Base-by-base conservation (phyloP, 1,140 invertebrate genomes). In the Oedothorax gibbosus region DNA sequence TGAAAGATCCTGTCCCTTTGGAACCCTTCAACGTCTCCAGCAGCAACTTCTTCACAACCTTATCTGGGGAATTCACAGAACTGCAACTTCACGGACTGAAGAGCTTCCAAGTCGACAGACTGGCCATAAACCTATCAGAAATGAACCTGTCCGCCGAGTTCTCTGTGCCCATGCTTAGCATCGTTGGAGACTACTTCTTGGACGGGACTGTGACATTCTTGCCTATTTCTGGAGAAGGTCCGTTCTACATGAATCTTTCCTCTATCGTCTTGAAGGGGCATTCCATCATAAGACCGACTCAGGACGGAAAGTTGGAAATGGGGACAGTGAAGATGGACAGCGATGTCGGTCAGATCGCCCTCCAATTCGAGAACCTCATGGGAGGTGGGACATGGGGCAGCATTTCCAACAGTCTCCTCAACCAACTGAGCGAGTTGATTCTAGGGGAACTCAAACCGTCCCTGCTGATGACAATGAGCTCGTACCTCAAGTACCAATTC, bases 241-340 rank as follows among this genome's bases (percentile, higher is more conserved):
- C 56, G 9, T 88, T 88, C 56, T 87, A 83, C 75, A 88, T 88
- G 87, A 88, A 88, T 21, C 65, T 87, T 15, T 66, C 83, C 0
- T 78, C 80, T 8, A 75, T 88, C 5, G 21, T 75, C n/a, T 60
- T 86, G 6, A 64, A 18, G 20, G 85, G 68, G 5, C 77, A 80
- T 60, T 65, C 85, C 8, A 15, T 57, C 9, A 66, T 80, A 5
- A 35, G 51, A 75, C 18, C 57, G 7, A 65, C 75, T 0, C 75
- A 64, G 2, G 60, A 21, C 18, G 75, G 73, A 7, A 57, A 54
- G 62, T 20, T 85, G 18, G 4, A 4, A 2, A 66, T 78, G 65
- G 83, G 64, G 8, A 53, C 69, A n/a, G 54, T 85, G 11, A 77
- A 87, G 65, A 51, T 88, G 12, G 72, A 85, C 35, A 69, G 81